Conservation (phyloP, 2,888 invertebrate genomes). For the Nycteola revayana region DNA sequence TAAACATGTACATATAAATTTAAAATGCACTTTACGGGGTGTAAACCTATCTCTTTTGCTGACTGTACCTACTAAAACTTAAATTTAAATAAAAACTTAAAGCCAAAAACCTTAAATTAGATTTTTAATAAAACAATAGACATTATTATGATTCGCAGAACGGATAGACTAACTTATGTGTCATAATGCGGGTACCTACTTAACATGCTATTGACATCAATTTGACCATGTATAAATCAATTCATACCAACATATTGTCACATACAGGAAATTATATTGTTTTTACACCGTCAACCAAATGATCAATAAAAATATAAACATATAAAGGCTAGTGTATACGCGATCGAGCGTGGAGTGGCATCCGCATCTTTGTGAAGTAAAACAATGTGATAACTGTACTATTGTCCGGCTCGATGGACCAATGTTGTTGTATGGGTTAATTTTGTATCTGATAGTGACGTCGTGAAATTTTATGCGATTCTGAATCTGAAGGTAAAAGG, state of each 20-base stretch:
- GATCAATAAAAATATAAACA: slow-evolving; percentile 38
- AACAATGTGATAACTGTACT: slow-evolving; percentile 53
- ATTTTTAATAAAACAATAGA: no score
- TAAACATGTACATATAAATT: no score
- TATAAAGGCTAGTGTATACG: slow-evolving; percentile 44
- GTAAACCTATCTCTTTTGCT: no score
- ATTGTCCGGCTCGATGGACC: slow-evolving; percentile 39
- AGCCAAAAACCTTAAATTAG: no score
- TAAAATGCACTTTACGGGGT: no score
- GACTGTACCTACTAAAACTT: no score
- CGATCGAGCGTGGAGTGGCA: slow-evolving; percentile 59
- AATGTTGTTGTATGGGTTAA: slow-evolving; percentile 3
- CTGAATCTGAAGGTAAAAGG: not conserved
- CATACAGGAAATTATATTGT: slow-evolving; percentile 56
- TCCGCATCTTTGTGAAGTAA: slow-evolving; percentile 59
- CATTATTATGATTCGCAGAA: no score
- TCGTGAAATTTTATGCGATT: not conserved
- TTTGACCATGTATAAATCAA: slow-evolving; percentile 2
- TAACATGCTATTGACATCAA: not conserved
- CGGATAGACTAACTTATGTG: no score
- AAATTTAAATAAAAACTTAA: no score
- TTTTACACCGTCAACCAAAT: slow-evolving; percentile 53
- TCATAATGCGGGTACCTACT: no score
- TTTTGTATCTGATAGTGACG: not conserved
- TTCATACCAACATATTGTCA: slow-evolving; percentile 9